These are phyloP conservation scores for Drosophila sp. DNA, from an alignment of 1,140 invertebrate genomes.

Conservation along the genomic window DNA sequence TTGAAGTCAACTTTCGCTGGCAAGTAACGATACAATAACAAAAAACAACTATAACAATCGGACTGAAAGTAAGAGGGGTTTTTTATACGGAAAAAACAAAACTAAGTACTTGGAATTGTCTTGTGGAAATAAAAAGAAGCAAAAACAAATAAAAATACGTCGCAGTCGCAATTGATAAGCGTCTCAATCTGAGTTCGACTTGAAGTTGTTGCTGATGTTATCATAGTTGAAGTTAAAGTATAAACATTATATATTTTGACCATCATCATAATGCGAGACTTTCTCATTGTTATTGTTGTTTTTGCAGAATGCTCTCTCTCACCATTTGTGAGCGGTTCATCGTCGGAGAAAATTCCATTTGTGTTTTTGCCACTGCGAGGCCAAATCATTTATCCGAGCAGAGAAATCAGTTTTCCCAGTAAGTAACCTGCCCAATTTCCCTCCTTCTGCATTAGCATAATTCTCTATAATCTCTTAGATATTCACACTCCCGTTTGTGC, in stretches of 20 bases:
- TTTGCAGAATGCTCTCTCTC: slow-evolving; percentile 91
- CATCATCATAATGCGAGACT: slow-evolving; percentile 39
- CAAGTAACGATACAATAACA: slow-evolving; percentile 9
- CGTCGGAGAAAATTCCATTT: slow-evolving; percentile 92
- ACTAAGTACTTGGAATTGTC: slow-evolving; percentile 46
- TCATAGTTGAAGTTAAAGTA: slow-evolving; percentile 20
- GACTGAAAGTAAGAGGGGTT: slow-evolving; percentile 69
- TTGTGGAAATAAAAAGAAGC: slow-evolving; percentile 6
- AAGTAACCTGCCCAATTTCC: slow-evolving; percentile 69
- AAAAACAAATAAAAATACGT: background rate
- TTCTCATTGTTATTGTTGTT: slow-evolving; percentile 55
- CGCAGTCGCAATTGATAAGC: slow-evolving; percentile 67
- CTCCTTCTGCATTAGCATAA: background rate
- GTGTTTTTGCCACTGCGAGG: slow-evolving; percentile 93
- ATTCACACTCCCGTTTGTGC: slow-evolving; percentile 92
- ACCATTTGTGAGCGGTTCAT: slow-evolving; percentile 90
- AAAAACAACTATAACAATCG: slow-evolving; percentile 51
- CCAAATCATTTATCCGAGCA: slow-evolving; percentile 93
- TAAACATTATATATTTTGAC: slow-evolving; percentile 24
- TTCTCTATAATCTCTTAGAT: slow-evolving; percentile 85
- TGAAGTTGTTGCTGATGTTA: slow-evolving; percentile 32
- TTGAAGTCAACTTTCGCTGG: slow-evolving; percentile 65
- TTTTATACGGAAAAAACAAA: slow-evolving; percentile 54
- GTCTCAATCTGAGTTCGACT: slow-evolving; percentile 42
- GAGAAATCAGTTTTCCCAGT: slow-evolving; percentile 93